phyloP scores from a whole-genome alignment of 1,140 invertebrate genomes.

The Holotrichia oblita region DNA sequence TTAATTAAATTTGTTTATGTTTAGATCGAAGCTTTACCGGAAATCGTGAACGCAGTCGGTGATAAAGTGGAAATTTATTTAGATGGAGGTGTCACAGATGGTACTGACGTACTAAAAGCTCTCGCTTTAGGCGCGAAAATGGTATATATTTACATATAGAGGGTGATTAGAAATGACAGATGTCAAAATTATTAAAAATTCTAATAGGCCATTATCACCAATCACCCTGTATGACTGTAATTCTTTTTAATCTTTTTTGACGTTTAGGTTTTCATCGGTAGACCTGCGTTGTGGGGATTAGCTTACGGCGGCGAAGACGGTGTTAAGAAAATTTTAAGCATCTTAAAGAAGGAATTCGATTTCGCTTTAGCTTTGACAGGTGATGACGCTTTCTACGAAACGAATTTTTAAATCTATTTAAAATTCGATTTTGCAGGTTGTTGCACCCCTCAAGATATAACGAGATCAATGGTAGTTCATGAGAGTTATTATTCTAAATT shows the following conservation, averaged over 20 bases:
- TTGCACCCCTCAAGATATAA: conserved; percentile 68
- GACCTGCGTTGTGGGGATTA: conserved; percentile 90
- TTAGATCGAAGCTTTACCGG: conserved; percentile 87
- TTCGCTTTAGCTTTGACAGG: conserved; percentile 81
- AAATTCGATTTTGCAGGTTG: conserved; percentile 73
- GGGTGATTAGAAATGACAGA: neutral
- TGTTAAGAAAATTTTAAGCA: conserved; percentile 75
- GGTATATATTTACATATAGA: conserved; percentile 64
- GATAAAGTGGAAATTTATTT: conserved; percentile 83
- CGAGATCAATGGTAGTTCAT: conserved; percentile 73
- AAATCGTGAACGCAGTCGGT: conserved; percentile 80
- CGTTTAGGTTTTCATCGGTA: conserved; percentile 80
- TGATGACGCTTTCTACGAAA: conserved; percentile 58
- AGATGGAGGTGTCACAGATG: conserved; percentile 87
- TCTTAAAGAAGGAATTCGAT: conserved; percentile 83
- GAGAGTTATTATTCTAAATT: conserved; percentile 72
- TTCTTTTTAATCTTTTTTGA: conserved; percentile 37
- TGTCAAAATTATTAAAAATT: conserved; percentile 8
- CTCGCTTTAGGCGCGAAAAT: conserved; percentile 90
- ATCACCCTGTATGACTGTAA: too few relatives aligned
- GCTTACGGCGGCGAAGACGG: conserved; percentile 81
- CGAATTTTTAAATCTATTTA: conserved; percentile 52
- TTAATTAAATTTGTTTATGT: too few relatives aligned
- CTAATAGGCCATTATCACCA: too few relatives aligned
- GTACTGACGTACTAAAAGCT: conserved; percentile 92